Conservation (phyloP, 23 tunicate species). For the Ascidia mentula region DNA sequence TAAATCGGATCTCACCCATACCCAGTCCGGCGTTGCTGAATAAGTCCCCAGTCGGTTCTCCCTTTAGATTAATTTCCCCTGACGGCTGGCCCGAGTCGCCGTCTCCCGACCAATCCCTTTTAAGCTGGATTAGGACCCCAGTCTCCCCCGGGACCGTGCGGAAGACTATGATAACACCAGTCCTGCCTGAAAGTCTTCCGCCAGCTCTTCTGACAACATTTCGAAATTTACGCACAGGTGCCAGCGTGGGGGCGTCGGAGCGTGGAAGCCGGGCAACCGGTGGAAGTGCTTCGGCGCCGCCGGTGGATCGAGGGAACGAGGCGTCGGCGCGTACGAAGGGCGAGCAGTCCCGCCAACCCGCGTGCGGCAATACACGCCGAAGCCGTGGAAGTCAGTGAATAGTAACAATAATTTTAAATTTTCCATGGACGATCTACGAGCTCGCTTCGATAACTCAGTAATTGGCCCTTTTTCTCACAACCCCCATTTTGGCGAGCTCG, state of each 20-base stretch:
- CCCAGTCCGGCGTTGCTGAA: background rate
- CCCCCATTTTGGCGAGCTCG: background rate
- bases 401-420: background rate
- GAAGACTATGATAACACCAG: background rate
- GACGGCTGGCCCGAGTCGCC: background rate
- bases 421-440: background rate
- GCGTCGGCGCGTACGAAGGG: background rate
- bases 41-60: background rate
- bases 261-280: background rate
- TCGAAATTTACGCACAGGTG: background rate
- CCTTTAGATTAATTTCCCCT: background rate
- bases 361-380: background rate
- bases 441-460: background rate
- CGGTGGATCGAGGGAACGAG: slow-evolving; percentile 4
- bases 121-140: background rate
- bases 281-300: background rate
- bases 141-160: background rate
- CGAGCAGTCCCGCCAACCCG: background rate
- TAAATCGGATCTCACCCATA: background rate
- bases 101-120: background rate
- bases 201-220: slow-evolving; percentile 5
- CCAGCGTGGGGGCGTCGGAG: background rate
- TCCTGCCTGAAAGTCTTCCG: background rate
- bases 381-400: background rate
- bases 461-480: background rate